A percentile compares a stretch with the other conserved stretches of the same genome.
phyloP scores from a whole-genome alignment of 2,113 vertebrate genomes.

The Hypocryptadius cinnamomeus region DNA sequence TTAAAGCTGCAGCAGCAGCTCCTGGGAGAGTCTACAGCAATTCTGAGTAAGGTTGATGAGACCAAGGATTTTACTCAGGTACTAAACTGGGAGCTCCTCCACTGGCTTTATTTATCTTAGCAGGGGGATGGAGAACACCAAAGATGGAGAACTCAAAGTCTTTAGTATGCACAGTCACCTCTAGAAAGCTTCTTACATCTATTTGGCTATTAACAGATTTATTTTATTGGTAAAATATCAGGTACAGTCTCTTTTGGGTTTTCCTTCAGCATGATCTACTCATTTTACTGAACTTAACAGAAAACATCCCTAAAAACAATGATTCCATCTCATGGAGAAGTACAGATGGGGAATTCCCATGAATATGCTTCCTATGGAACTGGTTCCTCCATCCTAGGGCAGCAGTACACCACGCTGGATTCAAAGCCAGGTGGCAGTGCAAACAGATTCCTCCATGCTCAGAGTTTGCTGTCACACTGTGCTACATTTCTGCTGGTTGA shows the following conservation, averaged over 20 bases:
- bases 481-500: slow-evolving; percentile 4
- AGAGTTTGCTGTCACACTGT: neutral
- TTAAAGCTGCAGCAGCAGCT: neutral
- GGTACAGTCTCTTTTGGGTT: neutral
- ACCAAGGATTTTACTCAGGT: neutral
- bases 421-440: slow-evolving; percentile 23
- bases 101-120: neutral
- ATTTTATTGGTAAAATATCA: neutral
- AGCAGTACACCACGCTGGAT: neutral
- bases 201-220: neutral
- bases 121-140: neutral
- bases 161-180: neutral
- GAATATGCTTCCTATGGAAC: neutral
- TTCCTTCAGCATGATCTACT: neutral
- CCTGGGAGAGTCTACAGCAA: neutral
- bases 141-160: neutral
- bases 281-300: neutral
- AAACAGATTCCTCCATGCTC: neutral
- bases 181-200: neutral
- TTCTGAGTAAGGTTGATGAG: neutral
- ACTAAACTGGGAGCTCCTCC: neutral
- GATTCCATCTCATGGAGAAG: neutral
- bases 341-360: neutral
- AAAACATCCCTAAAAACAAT: neutral
- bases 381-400: neutral